These are phyloP conservation scores for Magallana ariakensis DNA, from an alignment of 1,140 invertebrate genomes.

Conservation along the genomic window DNA sequence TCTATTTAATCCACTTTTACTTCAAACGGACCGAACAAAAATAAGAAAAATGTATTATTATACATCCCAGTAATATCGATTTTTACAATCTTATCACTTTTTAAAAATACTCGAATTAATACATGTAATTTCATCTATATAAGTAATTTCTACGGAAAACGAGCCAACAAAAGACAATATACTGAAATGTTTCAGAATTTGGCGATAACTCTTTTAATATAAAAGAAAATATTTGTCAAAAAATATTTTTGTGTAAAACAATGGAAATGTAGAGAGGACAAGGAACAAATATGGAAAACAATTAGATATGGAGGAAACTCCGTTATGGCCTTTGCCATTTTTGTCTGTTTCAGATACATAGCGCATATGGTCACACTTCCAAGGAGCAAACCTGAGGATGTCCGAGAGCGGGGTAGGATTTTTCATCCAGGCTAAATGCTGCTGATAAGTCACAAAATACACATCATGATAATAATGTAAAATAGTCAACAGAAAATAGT, in stretches of 20 bases:
- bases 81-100: too few relatives aligned
- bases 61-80: too few relatives aligned
- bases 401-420: slow-evolving; percentile 56
- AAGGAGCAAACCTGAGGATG: slow-evolving; percentile 57
- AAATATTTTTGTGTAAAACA: slow-evolving; percentile 23
- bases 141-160: too few relatives aligned
- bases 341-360: background rate
- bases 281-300: background rate
- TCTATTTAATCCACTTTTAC: too few relatives aligned
- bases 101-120: too few relatives aligned
- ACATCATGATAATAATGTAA: slow-evolving; percentile 63
- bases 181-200: too few relatives aligned
- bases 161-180: too few relatives aligned
- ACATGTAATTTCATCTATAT: too few relatives aligned
- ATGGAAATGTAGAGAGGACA: slow-evolving; percentile 26
- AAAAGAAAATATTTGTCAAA: slow-evolving; percentile 4
- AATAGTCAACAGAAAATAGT: slow-evolving; percentile 62
- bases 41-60: too few relatives aligned
- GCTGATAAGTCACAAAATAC: slow-evolving; percentile 63
- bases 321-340: background rate
- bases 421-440: slow-evolving; percentile 63
- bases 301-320: background rate
- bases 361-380: slow-evolving; percentile 51
- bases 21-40: too few relatives aligned
- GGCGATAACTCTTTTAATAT: slow-evolving; percentile 8